phyloP scores from a whole-genome alignment of 2,888 invertebrate genomes.

The Helobdella robusta region DNA sequence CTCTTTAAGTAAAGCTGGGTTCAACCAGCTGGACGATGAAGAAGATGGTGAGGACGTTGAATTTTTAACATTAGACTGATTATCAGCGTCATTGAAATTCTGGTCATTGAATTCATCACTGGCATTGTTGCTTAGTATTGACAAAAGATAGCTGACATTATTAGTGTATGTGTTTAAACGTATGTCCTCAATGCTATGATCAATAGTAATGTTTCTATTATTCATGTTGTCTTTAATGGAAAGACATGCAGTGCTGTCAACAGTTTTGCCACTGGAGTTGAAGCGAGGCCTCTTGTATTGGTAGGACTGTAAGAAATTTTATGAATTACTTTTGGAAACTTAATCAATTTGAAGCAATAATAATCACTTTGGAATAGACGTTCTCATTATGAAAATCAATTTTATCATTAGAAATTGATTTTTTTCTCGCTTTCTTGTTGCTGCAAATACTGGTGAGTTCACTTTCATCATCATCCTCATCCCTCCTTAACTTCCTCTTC shows the following conservation, averaged over 20 bases:
- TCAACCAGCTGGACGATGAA: background rate
- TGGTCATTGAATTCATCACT: background rate
- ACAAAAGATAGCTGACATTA: too few species aligned
- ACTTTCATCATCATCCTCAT: background rate
- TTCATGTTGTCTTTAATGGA: background rate
- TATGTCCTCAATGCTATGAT: background rate
- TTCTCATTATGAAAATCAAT: background rate
- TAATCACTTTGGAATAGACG: slow-evolving; percentile 6
- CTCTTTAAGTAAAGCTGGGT: background rate
- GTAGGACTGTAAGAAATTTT: slow-evolving; percentile 8
- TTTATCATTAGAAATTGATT: background rate
- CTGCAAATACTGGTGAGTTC: background rate
- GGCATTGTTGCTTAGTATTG: background rate
- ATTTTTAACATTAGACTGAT: background rate
- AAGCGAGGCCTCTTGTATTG: background rate
- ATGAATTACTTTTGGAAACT: background rate
- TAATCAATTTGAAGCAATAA: background rate
- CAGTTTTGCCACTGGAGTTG: too few species aligned
- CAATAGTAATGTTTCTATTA: background rate
- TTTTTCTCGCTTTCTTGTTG: background rate
- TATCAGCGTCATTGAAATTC: background rate
- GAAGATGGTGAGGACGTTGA: slow-evolving; percentile 5
- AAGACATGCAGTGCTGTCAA: background rate
- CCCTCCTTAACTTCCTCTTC: slow-evolving; percentile 9
- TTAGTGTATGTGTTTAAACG: slow-evolving; percentile 8